Evolutionary conservation across 2,888 invertebrate genomes (phyloP), one percentile per base, ranked within the genome.

Genomic region (Leptodirus hochenwartii): DNA sequence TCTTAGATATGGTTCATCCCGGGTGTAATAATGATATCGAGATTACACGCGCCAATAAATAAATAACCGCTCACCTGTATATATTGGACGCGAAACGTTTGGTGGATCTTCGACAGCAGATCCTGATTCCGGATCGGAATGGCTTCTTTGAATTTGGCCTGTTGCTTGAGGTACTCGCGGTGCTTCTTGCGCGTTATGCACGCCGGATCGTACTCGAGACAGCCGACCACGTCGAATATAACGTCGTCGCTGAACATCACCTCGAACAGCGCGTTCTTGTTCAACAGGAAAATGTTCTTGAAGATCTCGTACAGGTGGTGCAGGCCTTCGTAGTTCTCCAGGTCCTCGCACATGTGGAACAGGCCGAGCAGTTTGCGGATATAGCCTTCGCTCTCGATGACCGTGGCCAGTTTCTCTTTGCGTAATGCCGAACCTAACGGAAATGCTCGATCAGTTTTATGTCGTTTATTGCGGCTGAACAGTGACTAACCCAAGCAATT

Each of bases 71-170:
- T n/a, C n/a, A n/a, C n/a, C 53, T 87, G 85, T 47, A 98, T 95
- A 60, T 99, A 99, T 64, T 99, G 98, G 49, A 98, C 95, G 56
- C 96, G 74, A 61, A 95, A 98, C 32, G 96, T 98, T 62, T 98
- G 96, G 61, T 99, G 98, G 45, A 99, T 99, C 69, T 98, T 99
- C 32, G 88, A 81, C 44, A 91, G 64, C 41, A 99, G 67, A 60
- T 96, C 96, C 39, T 72, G 69, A 58, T 95, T 95, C 49, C 81
- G 78, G 37, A 99, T 93, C 33, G 93, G 91, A 48, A 99, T 84
- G 32, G 85, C 87, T 58, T 87, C 85, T 46, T 80, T 76, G 54
- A 87, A 88, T 59, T 78, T 81, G 13, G 93, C 90, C 57, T 85
- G 72, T 51, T 85, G 81, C 49, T 77, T 76, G 42, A 99, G 68